These are phyloP conservation scores for Mus spretus DNA, from an alignment of 2,797 vertebrate species.

Conservation along the genomic window DNA sequence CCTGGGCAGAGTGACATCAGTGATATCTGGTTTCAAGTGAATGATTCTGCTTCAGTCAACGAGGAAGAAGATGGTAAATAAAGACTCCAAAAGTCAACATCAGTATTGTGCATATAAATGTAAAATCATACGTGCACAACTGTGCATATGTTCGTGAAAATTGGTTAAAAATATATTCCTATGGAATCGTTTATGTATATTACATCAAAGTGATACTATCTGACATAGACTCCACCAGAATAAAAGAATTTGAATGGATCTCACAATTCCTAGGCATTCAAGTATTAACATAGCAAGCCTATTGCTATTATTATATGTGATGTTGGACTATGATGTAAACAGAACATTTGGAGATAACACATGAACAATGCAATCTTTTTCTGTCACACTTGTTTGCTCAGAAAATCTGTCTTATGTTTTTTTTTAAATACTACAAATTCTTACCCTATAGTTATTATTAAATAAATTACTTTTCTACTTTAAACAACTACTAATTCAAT, in stretches of 20 bases:
- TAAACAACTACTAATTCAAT: not conserved
- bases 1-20: not conserved
- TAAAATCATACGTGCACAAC: not conserved
- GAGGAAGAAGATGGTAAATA: not conserved
- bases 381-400: not conserved
- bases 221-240: conserved; percentile 47
- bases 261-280: conserved; percentile 59
- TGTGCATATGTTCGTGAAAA: not conserved
- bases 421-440: too few species aligned
- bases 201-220: conserved; percentile 59
- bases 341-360: conserved; percentile 23
- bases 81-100: not conserved
- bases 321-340: not conserved
- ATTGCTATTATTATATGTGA: conserved; percentile 34
- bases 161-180: not conserved
- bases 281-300: not conserved
- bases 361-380: not conserved
- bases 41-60: not conserved
- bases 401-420: not conserved
- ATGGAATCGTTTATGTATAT: conserved; percentile 58
- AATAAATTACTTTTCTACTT: not conserved
- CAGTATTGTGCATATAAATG: not conserved
- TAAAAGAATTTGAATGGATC: conserved; percentile 54
- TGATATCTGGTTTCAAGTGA: not conserved
- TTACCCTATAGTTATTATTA: not conserved